These are phyloP conservation scores for Poecilia gillii DNA, from an alignment of 2,797 vertebrate genomes.

Conservation along the genomic window DNA sequence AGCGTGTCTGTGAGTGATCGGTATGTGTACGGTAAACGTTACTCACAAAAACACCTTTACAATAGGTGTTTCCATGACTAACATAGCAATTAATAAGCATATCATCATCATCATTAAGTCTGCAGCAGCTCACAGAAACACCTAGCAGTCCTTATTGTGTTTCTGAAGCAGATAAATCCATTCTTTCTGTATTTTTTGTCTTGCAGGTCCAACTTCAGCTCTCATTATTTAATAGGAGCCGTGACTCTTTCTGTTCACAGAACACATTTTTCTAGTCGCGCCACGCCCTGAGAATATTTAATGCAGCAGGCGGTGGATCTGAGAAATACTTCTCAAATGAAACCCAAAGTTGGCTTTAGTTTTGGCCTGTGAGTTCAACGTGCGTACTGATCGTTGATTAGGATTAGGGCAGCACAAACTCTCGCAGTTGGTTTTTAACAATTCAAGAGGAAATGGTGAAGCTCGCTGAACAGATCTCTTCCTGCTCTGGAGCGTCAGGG, in stretches of 20 bases:
- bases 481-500: background rate
- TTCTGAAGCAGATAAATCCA: background rate
- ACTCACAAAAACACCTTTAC: constrained; percentile 38
- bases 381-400: background rate
- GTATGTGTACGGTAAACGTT: constrained; percentile 28
- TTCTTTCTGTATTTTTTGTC: constrained; percentile 11
- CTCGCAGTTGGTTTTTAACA: background rate
- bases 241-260: background rate
- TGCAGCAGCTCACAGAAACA: constrained; percentile 19
- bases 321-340: constrained; percentile 22
- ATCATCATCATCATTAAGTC: constrained; percentile 15
- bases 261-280: constrained; percentile 6
- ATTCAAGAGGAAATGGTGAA: background rate
- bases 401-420: background rate
- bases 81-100: constrained; percentile 7
- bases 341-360: constrained; percentile 10
- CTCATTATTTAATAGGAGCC: background rate
- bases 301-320: constrained; percentile 25
- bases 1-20: constrained; percentile 5
- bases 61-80: constrained; percentile 55
- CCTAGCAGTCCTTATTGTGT: background rate
- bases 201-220: constrained; percentile 42
- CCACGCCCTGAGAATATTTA: constrained; percentile 53
- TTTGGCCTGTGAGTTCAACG: background rate
- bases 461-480: background rate